Evolutionary conservation across 2,797 vertebrate species (phyloP).

Genomic region (Somateria mollissima): DNA sequence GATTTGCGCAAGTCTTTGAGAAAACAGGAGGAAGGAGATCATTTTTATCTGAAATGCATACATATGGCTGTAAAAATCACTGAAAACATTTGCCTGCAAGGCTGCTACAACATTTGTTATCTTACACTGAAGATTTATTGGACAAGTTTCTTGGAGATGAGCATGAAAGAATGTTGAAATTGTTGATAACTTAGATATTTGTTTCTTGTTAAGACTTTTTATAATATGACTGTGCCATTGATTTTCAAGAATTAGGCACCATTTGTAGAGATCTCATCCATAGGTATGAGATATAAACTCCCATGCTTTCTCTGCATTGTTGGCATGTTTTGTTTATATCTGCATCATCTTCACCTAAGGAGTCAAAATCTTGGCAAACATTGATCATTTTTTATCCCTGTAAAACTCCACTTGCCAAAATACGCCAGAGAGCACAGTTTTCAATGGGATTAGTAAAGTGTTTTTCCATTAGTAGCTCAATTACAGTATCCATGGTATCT

Average conservation of each 20-base stretch:
- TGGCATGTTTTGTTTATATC: neutral
- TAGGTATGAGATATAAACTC: accelerated
- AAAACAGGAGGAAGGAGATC: neutral
- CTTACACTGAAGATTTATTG: neutral
- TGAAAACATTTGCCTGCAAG: neutral
- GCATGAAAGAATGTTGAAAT: neutral
- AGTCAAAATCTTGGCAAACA: neutral
- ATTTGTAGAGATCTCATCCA: neutral
- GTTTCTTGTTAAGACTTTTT: neutral
- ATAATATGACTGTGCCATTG: neutral
- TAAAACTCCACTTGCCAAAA: neutral
- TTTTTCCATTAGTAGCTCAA: neutral
- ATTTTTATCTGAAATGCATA: neutral
- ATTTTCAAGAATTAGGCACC: neutral
- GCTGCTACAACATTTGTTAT: neutral
- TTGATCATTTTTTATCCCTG: neutral
- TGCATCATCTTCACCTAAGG: neutral
- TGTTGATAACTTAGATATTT: neutral
- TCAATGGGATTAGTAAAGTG: neutral
- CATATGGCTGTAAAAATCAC: neutral
- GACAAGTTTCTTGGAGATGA: neutral
- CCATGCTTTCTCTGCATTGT: neutral
- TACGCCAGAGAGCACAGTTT: neutral
- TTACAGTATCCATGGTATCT: neutral
- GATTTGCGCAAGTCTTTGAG: neutral